These are phyloP conservation scores for Gari tellinella DNA, from an alignment of 2,888 invertebrate genomes.

Conservation along the genomic window DNA sequence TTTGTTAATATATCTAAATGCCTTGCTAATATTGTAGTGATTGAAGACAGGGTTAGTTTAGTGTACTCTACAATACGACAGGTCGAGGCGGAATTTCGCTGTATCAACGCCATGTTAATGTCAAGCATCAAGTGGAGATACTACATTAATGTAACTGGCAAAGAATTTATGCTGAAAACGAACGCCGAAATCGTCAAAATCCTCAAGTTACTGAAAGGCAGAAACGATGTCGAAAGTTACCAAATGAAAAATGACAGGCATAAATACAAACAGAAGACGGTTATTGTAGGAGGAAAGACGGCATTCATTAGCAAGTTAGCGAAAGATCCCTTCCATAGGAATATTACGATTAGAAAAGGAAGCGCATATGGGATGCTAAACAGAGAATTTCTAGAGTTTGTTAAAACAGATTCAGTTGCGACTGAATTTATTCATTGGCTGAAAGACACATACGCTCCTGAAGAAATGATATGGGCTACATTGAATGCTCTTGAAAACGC, in stretches of 20 bases:
- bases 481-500: slow-evolving; percentile 73
- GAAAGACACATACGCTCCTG: slow-evolving; percentile 78
- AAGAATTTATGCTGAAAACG: slow-evolving; percentile 81
- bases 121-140: slow-evolving; percentile 78
- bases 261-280: slow-evolving; percentile 48
- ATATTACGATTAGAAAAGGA: slow-evolving; percentile 72
- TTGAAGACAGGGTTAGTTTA: slow-evolving; percentile 64
- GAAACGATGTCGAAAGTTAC: slow-evolving; percentile 79
- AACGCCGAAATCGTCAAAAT: slow-evolving; percentile 81
- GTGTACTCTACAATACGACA: slow-evolving; percentile 62
- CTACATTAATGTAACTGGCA: slow-evolving; percentile 82
- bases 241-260: slow-evolving; percentile 35
- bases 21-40: slow-evolving; percentile 75
- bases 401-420: slow-evolving; percentile 66
- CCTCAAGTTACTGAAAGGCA: slow-evolving; percentile 78
- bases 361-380: slow-evolving; percentile 79
- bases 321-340: slow-evolving; percentile 56
- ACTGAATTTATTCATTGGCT: slow-evolving; percentile 76
- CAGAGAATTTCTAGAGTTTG: slow-evolving; percentile 76
- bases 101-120: slow-evolving; percentile 55
- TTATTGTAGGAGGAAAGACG: slow-evolving; percentile 29
- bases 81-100: slow-evolving; percentile 65
- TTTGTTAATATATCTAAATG: slow-evolving; percentile 66
- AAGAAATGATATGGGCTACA: slow-evolving; percentile 82
- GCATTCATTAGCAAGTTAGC: slow-evolving; percentile 45